These are phyloP conservation scores for Cololabis saira DNA, from an alignment of 2,113 vertebrate species.

Conservation along the genomic window DNA sequence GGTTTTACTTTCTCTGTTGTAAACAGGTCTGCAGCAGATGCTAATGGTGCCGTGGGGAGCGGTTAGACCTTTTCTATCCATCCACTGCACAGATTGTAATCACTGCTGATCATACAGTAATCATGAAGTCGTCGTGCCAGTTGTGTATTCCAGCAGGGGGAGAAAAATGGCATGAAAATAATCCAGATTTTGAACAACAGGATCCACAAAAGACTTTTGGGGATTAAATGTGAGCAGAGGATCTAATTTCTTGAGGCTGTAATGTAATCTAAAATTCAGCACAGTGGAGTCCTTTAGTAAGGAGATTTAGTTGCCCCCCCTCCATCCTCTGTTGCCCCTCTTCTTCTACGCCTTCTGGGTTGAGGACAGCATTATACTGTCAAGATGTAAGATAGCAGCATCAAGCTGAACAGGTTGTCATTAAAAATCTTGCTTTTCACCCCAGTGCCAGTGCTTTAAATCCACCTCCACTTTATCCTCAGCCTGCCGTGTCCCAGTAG, in stretches of 20 bases:
- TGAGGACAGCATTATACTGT: background rate
- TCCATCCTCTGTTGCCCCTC: background rate
- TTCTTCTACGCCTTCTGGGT: conserved; percentile 2
- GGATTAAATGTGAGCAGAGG: too few relatives aligned
- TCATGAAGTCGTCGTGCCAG: conserved; percentile 49
- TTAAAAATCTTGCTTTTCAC: conserved; percentile 14
- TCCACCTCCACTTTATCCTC: conserved; percentile 19
- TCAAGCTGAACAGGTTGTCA: conserved; percentile 15
- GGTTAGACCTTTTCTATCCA: conserved; percentile 4
- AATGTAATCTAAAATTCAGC: too few relatives aligned
- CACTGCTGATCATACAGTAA: conserved; percentile 53
- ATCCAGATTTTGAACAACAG: too few relatives aligned
- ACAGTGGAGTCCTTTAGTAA: background rate
- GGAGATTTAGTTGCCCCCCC: conserved; percentile 1
- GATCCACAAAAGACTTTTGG: too few relatives aligned
- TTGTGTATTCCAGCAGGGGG: conserved; percentile 31
- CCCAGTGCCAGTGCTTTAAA: conserved; percentile 14
- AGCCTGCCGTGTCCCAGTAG: background rate
- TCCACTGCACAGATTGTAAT: conserved; percentile 6
- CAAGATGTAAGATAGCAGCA: conserved; percentile 15
- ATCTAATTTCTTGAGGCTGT: too few relatives aligned
- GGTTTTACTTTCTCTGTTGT: conserved; percentile 21
- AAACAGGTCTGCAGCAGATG: conserved; percentile 33
- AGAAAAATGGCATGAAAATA: too few relatives aligned
- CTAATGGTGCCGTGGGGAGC: conserved; percentile 30